Percentiles rank a stretch among this genome's conserved stretches.
These are phyloP conservation scores for Philereme vetulata DNA, from an alignment of 2,888 invertebrate genomes.

Conservation along the genomic window DNA sequence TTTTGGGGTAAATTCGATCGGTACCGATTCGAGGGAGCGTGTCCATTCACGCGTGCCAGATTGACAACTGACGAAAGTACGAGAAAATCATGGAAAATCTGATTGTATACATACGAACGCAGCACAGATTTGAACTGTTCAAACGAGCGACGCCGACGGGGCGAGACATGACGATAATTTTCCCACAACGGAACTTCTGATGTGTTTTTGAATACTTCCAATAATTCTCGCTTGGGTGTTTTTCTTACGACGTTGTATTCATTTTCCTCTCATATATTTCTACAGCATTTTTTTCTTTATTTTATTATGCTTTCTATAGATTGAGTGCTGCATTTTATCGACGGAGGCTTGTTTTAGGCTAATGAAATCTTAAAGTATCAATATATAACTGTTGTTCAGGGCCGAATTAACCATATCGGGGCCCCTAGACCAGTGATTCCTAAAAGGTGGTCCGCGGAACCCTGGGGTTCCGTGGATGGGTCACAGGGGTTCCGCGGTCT, in stretches of 20 bases:
- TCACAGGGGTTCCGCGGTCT: too few species aligned
- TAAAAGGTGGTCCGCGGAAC: too few species aligned
- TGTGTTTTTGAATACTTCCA: conserved; percentile 37
- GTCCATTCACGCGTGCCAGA: conserved; percentile 65
- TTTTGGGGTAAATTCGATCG: conserved; percentile 61
- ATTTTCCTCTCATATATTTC: conserved; percentile 10
- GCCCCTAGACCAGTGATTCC: too few species aligned
- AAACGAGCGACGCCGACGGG: conserved; percentile 30
- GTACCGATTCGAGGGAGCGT: conserved; percentile 44
- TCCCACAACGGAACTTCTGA: conserved; percentile 31
- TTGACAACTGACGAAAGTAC: conserved; percentile 70
- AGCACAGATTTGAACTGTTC: conserved; percentile 25
- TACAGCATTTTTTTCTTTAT: conserved; percentile 3
- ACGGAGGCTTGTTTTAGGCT: too few species aligned
- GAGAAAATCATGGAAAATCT: conserved; percentile 44
- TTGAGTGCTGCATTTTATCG: conserved; percentile 1
- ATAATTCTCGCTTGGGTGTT: conserved; percentile 24
- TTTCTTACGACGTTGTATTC: conserved; percentile 13
- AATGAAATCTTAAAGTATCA: too few species aligned
- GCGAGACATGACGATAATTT: conserved; percentile 29
- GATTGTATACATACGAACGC: conserved; percentile 35
- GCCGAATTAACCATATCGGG: too few species aligned
- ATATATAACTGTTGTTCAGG: too few species aligned
- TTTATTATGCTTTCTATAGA: not conserved
- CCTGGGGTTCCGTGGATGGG: too few species aligned